A percentile compares a stretch with the other conserved stretches of the same genome.
Evolutionary conservation across 2,113 vertebrate genomes (phyloP).

Genomic region (Shinisaurus crocodilurus): DNA sequence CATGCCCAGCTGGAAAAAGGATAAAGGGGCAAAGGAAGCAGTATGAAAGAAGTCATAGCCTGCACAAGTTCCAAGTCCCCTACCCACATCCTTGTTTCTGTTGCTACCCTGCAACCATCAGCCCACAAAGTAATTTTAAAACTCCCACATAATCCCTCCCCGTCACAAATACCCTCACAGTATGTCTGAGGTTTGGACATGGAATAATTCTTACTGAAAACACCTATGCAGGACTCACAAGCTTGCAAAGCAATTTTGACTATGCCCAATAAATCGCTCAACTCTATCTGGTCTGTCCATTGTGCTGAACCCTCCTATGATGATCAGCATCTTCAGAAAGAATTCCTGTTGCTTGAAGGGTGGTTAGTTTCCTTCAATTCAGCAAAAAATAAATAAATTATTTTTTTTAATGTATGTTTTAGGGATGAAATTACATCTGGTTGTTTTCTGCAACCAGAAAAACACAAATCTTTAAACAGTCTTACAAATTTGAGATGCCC

Average conservation of each 20-base stretch:
- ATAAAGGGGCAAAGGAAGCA: not conserved
- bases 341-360: slow-evolving; percentile 5
- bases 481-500: slow-evolving; percentile 39
- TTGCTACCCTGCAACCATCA: not conserved
- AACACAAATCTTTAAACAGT: slow-evolving; percentile 45
- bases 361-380: not conserved
- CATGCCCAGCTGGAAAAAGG: too few relatives aligned
- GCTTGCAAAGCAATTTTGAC: not conserved
- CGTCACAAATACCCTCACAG: not conserved
- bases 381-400: slow-evolving; percentile 14
- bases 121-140: too few relatives aligned
- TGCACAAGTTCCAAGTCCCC: not conserved
- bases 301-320: too few relatives aligned
- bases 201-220: not conserved
- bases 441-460: slow-evolving; percentile 30
- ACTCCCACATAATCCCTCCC: not conserved
- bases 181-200: not conserved
- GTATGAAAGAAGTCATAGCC: not conserved
- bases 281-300: not conserved
- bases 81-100: not conserved
- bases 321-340: not conserved
- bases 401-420: not conserved
- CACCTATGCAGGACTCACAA: not conserved
- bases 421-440: slow-evolving; percentile 43
- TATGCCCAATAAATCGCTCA: not conserved